Evolutionary conservation across 2,888 invertebrate species (phyloP).

Genomic region (Eupithecia subumbrata): DNA sequence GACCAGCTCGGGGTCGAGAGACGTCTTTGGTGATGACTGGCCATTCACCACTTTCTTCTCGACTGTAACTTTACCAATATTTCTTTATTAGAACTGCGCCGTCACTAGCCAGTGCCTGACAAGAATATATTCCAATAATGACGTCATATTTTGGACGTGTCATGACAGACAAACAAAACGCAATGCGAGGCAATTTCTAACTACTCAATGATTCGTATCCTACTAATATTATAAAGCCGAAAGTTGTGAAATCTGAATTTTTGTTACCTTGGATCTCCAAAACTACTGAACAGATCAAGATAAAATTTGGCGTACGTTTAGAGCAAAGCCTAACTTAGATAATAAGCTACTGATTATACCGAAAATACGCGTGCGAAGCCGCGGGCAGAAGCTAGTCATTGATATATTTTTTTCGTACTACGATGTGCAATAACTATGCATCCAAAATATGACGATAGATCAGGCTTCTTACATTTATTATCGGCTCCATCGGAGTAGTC

Average conservation of each 20-base stretch:
- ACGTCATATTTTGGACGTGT: not conserved
- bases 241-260: no score
- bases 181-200: not conserved
- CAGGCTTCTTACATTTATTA: conserved; percentile 54
- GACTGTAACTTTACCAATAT: conserved; percentile 55
- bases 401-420: not conserved
- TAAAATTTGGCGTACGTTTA: no score
- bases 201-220: not conserved
- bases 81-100: conserved; percentile 20
- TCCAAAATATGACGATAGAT: not conserved
- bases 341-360: no score
- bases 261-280: no score
- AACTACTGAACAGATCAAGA: no score
- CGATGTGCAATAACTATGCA: not conserved
- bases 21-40: conserved; percentile 74
- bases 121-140: not conserved
- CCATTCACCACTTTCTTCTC: conserved; percentile 80
- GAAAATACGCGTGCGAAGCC: no score
- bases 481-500: conserved; percentile 77
- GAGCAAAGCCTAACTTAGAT: no score
- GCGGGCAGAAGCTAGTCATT: not conserved
- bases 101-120: not conserved
- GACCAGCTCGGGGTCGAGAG: conserved; percentile 81
- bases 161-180: not conserved
- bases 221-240: no score